Percentiles rank a stretch among this genome's conserved stretches.
Conservation (phyloP, 1,140 invertebrate species). For the Muscidifurax raptorellus region DNA sequence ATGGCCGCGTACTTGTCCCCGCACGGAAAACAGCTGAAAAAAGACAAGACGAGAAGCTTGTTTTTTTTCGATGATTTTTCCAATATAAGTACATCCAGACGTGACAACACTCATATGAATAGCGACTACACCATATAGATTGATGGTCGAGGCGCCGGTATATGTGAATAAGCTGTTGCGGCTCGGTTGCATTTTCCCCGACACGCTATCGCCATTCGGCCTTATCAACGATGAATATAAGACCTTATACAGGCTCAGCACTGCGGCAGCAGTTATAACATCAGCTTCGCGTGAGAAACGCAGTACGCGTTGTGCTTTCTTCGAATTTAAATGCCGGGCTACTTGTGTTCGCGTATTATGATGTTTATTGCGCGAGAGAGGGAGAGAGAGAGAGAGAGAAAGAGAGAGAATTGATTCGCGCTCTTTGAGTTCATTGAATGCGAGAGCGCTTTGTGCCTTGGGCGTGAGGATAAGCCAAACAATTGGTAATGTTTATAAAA, state of each 20-base stretch:
- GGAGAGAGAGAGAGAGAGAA: no score
- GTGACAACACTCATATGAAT: no score
- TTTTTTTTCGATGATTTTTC: background rate
- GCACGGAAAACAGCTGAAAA: no score
- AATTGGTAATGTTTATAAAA: no score
- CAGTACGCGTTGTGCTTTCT: slow-evolving; percentile 16
- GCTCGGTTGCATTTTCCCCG: slow-evolving; percentile 43
- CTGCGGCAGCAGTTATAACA: background rate
- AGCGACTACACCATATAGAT: background rate
- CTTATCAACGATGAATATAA: slow-evolving; percentile 51
- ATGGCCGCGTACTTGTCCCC: background rate
- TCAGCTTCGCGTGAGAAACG: slow-evolving; percentile 32
- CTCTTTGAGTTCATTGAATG: background rate
- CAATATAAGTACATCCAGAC: background rate
- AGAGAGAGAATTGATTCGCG: slow-evolving; percentile 25
- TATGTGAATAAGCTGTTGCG: background rate
- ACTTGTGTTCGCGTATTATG: slow-evolving; percentile 20
- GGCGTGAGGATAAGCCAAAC: no score
- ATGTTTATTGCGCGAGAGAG: background rate
- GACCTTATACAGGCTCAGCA: slow-evolving; percentile 43
- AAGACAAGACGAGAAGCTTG: background rate
- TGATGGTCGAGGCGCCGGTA: background rate
- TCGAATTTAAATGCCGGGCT: slow-evolving; percentile 22
- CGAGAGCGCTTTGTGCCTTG: background rate
- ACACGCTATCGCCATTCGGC: slow-evolving; percentile 35